Evolutionary conservation across 2,797 vertebrate species (phyloP), one percentile per base, ranked within the genome.

Genomic region (Characodon lateralis): DNA sequence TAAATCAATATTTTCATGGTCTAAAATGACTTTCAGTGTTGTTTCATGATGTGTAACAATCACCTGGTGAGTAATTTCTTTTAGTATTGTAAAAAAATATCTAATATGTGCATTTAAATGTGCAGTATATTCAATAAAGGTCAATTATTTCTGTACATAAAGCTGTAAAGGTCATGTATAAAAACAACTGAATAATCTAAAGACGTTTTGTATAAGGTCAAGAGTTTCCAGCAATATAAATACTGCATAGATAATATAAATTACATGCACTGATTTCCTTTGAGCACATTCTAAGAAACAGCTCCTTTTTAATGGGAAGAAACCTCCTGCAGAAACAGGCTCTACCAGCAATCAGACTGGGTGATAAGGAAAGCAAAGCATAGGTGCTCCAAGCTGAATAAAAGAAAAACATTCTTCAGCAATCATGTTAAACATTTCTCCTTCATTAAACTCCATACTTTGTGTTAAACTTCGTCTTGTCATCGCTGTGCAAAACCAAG

Each of bases 401-500:
- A 56, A 22, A 18, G 53, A 58, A 26, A n/a, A 58, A 76, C 55
- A 26, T 5, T 10, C 50, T 39, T 24, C 43, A 26, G 65, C 28
- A 26, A 8, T 46, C 9, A 6, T 65, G 61, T 72, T 71, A 77
- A 76, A 74, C 65, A 18, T 58, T 46, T 4, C 16, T 56, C 5
- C 14, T 70, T 46, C 13, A 46, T 28, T 20, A 1, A 58, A 39
- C 28, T 75, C 13, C 10, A 53, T 24, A 51, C 48, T 65, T 63
- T 74, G 1, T 51, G 28, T 74, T 65, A 10, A 59, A 59, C n/a
- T 14, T 59, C 14, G 10, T 59, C 26, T 28, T 59, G n/a, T 56
- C 24, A n/a, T 56, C 55, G 22, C 16, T 18, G 16, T 35, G 16
- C 35, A 68, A 24, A 31, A 39, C 78, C 74, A 85, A 74, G 56